A percentile compares a stretch with the other conserved stretches of the same genome.
Evolutionary conservation across 2,797 vertebrate genomes (phyloP).

Genomic region (Alca torda): DNA sequence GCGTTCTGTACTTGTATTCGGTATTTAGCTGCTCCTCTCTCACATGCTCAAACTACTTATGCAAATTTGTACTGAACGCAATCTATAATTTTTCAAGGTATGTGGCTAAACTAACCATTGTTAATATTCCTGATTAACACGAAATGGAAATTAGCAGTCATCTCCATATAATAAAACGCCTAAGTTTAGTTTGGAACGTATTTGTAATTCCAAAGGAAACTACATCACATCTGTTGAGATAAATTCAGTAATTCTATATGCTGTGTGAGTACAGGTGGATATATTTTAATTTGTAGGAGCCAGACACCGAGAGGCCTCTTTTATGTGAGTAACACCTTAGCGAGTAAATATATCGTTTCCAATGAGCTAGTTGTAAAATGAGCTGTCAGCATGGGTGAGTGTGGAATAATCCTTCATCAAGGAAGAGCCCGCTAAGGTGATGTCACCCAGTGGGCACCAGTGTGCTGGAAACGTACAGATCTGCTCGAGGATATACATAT

Average conservation of each 20-base stretch:
- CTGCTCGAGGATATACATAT: not conserved
- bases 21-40: conserved; percentile 17
- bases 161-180: not conserved
- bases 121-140: not conserved
- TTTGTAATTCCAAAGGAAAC: not conserved
- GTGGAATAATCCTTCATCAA: not conserved
- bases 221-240: not conserved
- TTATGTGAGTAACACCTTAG: not conserved
- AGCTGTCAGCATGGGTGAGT: not conserved
- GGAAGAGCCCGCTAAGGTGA: not conserved
- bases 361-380: not conserved
- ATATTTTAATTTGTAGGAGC: not conserved
- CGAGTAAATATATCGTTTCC: not conserved
- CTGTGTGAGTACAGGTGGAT: not conserved
- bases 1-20: not conserved
- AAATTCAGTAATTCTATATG: not conserved
- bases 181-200: not conserved
- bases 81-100: conserved; percentile 46
- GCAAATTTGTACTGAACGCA: conserved; percentile 36
- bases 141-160: conserved; percentile 16
- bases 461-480: not conserved
- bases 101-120: not conserved
- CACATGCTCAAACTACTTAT: conserved; percentile 17
- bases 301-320: not conserved
- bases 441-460: conserved; percentile 8